These are phyloP conservation scores for Mactromeris polynyma DNA, from an alignment of 2,888 invertebrate genomes.

Conservation along the genomic window DNA sequence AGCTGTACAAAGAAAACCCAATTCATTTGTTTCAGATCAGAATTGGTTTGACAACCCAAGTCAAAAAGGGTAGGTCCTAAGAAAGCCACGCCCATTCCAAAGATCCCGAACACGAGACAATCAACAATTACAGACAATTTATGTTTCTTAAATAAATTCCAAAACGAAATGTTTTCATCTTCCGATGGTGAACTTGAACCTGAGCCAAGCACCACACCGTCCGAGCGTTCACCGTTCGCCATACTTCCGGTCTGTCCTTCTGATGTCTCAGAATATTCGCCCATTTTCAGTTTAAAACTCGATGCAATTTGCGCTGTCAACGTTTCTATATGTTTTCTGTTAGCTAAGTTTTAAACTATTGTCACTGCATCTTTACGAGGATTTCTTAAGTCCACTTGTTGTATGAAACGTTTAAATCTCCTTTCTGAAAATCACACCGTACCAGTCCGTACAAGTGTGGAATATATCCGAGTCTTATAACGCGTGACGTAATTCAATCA, in stretches of 20 bases:
- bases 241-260: not conserved
- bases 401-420: not conserved
- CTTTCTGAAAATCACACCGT: not conserved
- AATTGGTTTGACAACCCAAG: slow-evolving; percentile 87
- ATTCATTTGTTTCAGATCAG: slow-evolving; percentile 87
- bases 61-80: slow-evolving; percentile 88
- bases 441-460: not conserved
- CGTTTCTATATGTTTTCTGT: not conserved
- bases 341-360: not conserved
- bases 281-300: not conserved
- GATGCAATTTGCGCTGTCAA: not conserved
- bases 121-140: slow-evolving; percentile 87
- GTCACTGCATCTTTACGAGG: not conserved
- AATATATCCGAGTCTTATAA: not conserved
- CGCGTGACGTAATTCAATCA: not conserved
- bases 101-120: slow-evolving; percentile 88
- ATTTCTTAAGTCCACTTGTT: not conserved
- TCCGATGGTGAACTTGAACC: slow-evolving; percentile 33
- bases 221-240: slow-evolving; percentile 22
- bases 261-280: slow-evolving; percentile 1
- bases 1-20: slow-evolving; percentile 88
- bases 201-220: slow-evolving; percentile 45
- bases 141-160: slow-evolving; percentile 86
- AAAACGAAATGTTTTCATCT: slow-evolving; percentile 82
- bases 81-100: slow-evolving; percentile 88